Evolutionary conservation across 1,140 invertebrate genomes (phyloP), one percentile per base, ranked within the genome.

Genomic region (Himalopsyche phryganea): DNA sequence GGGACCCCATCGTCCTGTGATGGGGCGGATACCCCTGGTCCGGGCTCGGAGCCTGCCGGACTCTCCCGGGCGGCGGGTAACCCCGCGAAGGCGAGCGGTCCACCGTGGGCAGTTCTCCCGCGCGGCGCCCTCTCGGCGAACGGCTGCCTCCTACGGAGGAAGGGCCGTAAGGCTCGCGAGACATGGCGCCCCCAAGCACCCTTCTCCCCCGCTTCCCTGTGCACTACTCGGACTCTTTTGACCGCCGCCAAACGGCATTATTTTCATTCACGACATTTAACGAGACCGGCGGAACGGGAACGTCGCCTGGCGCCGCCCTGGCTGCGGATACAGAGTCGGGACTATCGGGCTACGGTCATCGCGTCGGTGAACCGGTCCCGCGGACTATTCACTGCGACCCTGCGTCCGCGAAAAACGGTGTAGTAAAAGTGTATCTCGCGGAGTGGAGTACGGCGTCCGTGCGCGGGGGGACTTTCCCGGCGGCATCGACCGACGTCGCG

Each of bases 11-110:
- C 70, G 71, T 71, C 70, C 58, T 53, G 53, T 53, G 61, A 41
- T 62, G 60, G 14, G 61, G 35, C 1, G 61, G 52, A 42, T 59
- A 63, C 1, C 56, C 56, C 23, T 50, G 40, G 15, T 58, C 49
- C 23, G 61, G 61, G 28, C 52, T 53, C 36, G 61, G 61, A 18
- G 47, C 35, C 47, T 52, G 60, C 13, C 51, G 45, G 45, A 48
- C 83, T 75, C 81, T 85, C 62, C 78, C 80, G 68, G 80, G 83
- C 52, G 73, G 71, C 65, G 83, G 84, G 74, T 86, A 87, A 70
- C 81, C 83, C 65, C 86, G 75, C 65, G 85, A 88, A 66, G 90
- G 90, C 70, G 88, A 90, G 65, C 89, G 85, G 82, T 92, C 89
- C 68, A 91, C 89, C 68, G 89, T 90, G 68, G 89, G 89, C 72